Conservation (phyloP, 2,888 invertebrate species). For the Lochmaea crataegi region DNA sequence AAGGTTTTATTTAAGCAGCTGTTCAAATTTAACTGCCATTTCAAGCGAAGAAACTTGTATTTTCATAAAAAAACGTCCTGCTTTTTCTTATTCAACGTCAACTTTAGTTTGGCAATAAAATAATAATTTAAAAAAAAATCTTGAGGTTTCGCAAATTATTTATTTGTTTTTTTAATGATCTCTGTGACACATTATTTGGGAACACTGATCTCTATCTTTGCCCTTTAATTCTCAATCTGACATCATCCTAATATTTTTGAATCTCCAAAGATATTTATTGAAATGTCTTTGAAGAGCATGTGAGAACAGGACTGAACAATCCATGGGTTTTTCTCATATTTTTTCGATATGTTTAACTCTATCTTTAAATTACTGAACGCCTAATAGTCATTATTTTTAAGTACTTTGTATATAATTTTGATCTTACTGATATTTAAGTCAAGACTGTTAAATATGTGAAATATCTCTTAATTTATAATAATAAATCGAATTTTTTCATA, state of each 20-base stretch:
- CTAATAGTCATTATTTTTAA: slow-evolving; percentile 64
- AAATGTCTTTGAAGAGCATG: too few relatives aligned
- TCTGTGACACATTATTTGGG: too few relatives aligned
- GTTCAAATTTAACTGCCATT: slow-evolving; percentile 2
- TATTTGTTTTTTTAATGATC: background rate
- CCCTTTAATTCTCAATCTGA: too few relatives aligned
- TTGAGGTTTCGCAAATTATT: background rate
- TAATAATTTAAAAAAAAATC: background rate
- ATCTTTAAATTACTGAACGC: slow-evolving; percentile 55
- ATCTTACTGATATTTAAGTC: slow-evolving; percentile 56
- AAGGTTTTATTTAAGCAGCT: background rate
- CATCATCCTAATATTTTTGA: too few relatives aligned
- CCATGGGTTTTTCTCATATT: background rate
- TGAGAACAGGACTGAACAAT: background rate
- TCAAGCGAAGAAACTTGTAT: background rate
- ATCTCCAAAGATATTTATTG: too few relatives aligned
- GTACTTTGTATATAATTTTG: slow-evolving; percentile 55
- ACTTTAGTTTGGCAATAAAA: slow-evolving; percentile 1
- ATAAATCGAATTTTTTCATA: slow-evolving; percentile 51
- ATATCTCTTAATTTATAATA: slow-evolving; percentile 54
- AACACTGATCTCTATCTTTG: too few relatives aligned
- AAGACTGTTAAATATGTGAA: slow-evolving; percentile 64
- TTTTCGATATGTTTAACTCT: slow-evolving; percentile 26
- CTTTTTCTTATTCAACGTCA: background rate
- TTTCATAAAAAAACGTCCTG: background rate